These are phyloP conservation scores for Elephantulus edwardii DNA, from an alignment of 2,113 vertebrate species.

Conservation along the genomic window DNA sequence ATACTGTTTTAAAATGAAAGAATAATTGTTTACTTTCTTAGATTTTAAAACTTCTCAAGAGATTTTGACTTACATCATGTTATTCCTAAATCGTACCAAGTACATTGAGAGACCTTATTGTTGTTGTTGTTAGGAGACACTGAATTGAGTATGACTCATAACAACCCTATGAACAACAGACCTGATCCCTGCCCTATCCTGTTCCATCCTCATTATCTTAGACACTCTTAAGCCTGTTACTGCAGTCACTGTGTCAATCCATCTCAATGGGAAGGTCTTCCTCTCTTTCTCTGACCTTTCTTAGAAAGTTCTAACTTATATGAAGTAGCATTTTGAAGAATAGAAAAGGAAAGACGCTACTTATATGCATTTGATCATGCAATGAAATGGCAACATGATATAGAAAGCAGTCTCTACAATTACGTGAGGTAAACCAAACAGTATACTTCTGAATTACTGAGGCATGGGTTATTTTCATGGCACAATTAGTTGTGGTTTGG, in stretches of 20 bases:
- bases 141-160: no score
- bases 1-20: background rate
- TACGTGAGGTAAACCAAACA: background rate
- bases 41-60: constrained; percentile 4
- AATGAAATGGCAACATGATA: background rate
- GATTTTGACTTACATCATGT: background rate
- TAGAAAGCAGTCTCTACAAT: background rate
- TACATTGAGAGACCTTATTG: background rate
- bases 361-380: background rate
- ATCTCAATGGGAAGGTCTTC: no score
- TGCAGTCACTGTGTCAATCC: no score
- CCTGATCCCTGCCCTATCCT: no score
- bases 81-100: constrained; percentile 18
- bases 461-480: background rate
- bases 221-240: no score
- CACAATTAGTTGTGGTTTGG: background rate
- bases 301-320: background rate
- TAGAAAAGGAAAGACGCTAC: background rate
- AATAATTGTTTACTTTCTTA: background rate
- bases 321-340: no score
- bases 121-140: no score
- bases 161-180: no score
- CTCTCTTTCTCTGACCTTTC: background rate
- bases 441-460: background rate
- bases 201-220: no score